Percentiles rank a stretch among this genome's conserved stretches.
phyloP scores from a whole-genome alignment of 2,113 vertebrate genomes.

The Kryptolebias marmoratus region DNA sequence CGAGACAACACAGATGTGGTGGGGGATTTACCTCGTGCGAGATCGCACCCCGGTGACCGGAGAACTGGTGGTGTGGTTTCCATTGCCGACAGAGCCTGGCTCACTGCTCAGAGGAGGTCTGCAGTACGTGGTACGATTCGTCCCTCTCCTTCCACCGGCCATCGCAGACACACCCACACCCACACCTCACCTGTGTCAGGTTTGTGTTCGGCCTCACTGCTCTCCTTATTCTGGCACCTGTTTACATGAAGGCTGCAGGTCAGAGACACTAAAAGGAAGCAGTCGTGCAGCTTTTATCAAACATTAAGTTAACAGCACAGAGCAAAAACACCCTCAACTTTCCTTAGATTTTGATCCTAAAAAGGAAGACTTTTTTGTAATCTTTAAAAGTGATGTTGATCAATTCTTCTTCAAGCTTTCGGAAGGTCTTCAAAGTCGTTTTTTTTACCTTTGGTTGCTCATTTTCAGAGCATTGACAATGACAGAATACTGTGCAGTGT shows the following conservation, averaged over 20 bases:
- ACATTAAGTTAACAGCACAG: not conserved
- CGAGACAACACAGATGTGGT: not conserved
- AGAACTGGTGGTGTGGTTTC: slow-evolving; percentile 87
- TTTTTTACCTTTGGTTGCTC: too few relatives aligned
- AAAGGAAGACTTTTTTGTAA: too few relatives aligned
- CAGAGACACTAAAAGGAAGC: not conserved
- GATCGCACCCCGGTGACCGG: slow-evolving; percentile 92
- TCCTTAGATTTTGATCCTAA: not conserved
- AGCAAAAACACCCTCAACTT: not conserved
- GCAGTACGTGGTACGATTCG: slow-evolving; percentile 93
- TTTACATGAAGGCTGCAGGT: not conserved
- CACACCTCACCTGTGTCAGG: slow-evolving; percentile 24
- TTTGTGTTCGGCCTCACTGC: not conserved
- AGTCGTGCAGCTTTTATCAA: not conserved
- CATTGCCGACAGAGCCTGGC: slow-evolving; percentile 84
- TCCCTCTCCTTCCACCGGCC: slow-evolving; percentile 95
- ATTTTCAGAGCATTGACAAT: too few relatives aligned
- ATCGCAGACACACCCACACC: slow-evolving; percentile 76
- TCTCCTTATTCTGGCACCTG: slow-evolving; percentile 21
- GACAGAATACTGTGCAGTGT: too few relatives aligned
- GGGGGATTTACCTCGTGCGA: slow-evolving; percentile 85
- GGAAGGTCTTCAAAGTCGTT: too few relatives aligned
- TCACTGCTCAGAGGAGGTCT: slow-evolving; percentile 90
- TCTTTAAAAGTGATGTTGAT: too few relatives aligned
- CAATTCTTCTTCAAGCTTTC: too few relatives aligned